Conservation (phyloP, 1,140 invertebrate species). For the Choristoneura fumiferana region DNA sequence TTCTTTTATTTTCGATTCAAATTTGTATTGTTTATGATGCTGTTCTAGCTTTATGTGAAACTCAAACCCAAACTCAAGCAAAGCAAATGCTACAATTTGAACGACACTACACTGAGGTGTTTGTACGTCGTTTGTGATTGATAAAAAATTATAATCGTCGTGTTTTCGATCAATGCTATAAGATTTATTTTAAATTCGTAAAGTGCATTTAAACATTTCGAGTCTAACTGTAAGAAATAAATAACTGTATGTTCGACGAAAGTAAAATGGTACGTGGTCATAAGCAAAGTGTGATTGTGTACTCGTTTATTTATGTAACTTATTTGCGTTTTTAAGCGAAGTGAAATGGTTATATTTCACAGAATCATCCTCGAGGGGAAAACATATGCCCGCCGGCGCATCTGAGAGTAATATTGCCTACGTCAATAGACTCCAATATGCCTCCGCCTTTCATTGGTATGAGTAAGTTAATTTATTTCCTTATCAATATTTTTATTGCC, state of each 20-base stretch:
- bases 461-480: conserved; percentile 36
- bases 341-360: conserved; percentile 57
- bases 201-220: neutral
- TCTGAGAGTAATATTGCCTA: conserved; percentile 60
- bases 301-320: conserved; percentile 68
- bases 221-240: neutral
- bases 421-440: conserved; percentile 51
- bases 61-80: no score
- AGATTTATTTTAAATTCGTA: no score
- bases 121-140: conserved; percentile 3
- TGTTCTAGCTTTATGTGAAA: no score
- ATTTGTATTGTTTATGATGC: no score
- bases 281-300: conserved; percentile 25
- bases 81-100: conserved; percentile 12
- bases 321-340: conserved; percentile 35
- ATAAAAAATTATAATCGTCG: neutral
- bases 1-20: no score
- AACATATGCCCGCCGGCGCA: conserved; percentile 53
- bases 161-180: neutral
- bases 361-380: conserved; percentile 58
- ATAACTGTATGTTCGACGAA: conserved; percentile 10
- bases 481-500: conserved; percentile 6
- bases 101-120: conserved; percentile 4
- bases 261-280: conserved; percentile 54
- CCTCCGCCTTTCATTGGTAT: conserved; percentile 62